phyloP scores from a whole-genome alignment of 1,140 invertebrate genomes.

The Aphelinus atriplicis region DNA sequence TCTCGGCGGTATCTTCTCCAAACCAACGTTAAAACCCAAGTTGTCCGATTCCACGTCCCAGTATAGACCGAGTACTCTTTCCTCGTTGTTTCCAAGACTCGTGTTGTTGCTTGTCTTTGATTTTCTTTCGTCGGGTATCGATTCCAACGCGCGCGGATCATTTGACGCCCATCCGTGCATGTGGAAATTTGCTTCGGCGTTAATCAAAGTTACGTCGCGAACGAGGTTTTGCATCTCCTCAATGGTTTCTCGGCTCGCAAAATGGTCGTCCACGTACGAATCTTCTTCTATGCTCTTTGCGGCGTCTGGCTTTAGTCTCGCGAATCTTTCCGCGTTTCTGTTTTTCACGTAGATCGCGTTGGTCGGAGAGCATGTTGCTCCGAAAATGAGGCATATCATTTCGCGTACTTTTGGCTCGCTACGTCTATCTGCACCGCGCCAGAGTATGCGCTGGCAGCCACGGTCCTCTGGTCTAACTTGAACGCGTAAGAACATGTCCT shows the following conservation, averaged over 20 bases:
- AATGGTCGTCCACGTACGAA: constrained; percentile 36
- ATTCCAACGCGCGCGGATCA: background rate
- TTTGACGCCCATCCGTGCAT: constrained; percentile 33
- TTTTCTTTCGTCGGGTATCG: background rate
- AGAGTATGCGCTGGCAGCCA: constrained; percentile 48
- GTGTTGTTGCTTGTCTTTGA: background rate
- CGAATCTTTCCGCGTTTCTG: constrained; percentile 22
- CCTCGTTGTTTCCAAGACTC: background rate
- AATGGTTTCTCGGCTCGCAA: constrained; percentile 23
- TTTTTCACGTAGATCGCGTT: constrained; percentile 43
- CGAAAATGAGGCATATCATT: constrained; percentile 55
- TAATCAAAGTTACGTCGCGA: constrained; percentile 19
- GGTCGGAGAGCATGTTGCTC: constrained; percentile 48
- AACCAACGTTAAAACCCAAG: constrained; percentile 1
- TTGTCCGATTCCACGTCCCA: constrained; percentile 17
- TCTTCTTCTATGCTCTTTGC: background rate
- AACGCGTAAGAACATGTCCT: constrained; percentile 56
- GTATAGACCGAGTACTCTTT: constrained; percentile 16
- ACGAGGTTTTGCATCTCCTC: constrained; percentile 22
- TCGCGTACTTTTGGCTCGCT: constrained; percentile 36
- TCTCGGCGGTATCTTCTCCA: background rate
- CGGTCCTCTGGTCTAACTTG: constrained; percentile 45
- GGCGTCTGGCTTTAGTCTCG: background rate
- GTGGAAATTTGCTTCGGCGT: constrained; percentile 33
- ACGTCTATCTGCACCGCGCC: constrained; percentile 38